Percentiles rank a stretch among this genome's conserved stretches.
These are phyloP conservation scores for Emmelina monodactyla DNA, from an alignment of 2,888 invertebrate genomes.

Conservation along the genomic window DNA sequence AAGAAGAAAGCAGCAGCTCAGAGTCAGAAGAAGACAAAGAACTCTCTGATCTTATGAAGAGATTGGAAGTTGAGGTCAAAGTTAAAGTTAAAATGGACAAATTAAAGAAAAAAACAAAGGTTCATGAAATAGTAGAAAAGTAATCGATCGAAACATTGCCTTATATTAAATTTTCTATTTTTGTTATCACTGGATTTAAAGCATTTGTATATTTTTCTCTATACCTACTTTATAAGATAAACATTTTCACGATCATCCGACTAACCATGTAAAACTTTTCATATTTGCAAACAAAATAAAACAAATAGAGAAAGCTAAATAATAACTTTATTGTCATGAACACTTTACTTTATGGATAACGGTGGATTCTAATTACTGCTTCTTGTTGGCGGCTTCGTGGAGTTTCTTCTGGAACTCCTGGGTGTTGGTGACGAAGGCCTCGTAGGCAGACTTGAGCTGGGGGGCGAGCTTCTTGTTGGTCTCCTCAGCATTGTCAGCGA, in stretches of 20 bases:
- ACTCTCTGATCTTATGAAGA: slow-evolving; percentile 34
- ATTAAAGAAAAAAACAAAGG: slow-evolving; percentile 24
- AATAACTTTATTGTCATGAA: too few species aligned
- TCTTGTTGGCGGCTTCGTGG: slow-evolving; percentile 51
- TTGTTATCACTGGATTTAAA: too few species aligned
- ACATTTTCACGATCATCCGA: too few species aligned
- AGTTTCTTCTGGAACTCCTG: slow-evolving; percentile 43
- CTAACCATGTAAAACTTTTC: too few species aligned
- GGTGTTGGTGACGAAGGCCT: slow-evolving; percentile 40
- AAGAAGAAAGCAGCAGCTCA: slow-evolving; percentile 12
- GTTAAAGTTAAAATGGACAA: slow-evolving; percentile 44
- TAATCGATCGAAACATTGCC: too few species aligned
- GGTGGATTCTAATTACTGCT: too few species aligned
- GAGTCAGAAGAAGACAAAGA: slow-evolving; percentile 22
- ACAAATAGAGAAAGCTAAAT: too few species aligned
- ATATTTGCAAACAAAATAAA: too few species aligned
- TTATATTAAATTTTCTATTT: too few species aligned
- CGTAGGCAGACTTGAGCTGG: slow-evolving; percentile 44
- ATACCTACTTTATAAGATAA: too few species aligned
- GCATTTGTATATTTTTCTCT: too few species aligned
- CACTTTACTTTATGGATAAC: too few species aligned
- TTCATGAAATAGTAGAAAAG: slow-evolving; percentile 4
- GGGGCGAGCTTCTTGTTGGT: slow-evolving; percentile 48
- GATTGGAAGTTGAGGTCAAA: slow-evolving; percentile 42
- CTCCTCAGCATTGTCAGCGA: slow-evolving; percentile 34